phyloP scores from a whole-genome alignment of 2,888 invertebrate genomes.

The Plagodis pulveraria region DNA sequence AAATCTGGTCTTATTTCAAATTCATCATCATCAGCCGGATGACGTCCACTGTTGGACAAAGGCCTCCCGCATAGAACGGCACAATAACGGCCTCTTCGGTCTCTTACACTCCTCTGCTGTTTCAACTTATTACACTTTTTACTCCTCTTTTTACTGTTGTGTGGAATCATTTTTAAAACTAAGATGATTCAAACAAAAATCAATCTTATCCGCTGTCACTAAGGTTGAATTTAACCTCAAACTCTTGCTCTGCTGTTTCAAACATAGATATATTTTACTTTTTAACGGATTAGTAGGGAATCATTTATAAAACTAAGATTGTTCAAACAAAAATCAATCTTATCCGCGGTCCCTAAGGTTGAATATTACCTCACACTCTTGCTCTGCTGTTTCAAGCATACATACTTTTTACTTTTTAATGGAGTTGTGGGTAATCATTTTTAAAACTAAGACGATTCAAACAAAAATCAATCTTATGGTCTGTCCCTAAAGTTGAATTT shows the following conservation, averaged over 20 bases:
- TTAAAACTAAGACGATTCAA: not conserved
- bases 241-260: no score
- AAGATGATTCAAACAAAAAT: not conserved
- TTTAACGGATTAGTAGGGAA: slow-evolving; percentile 51
- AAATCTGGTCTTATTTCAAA: no score
- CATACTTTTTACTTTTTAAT: slow-evolving; percentile 87
- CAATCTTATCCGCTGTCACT: slow-evolving; percentile 86
- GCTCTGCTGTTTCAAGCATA: slow-evolving; percentile 86
- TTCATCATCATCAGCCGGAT: no score
- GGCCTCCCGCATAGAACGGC: no score
- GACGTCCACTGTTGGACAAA: no score
- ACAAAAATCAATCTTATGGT: slow-evolving; percentile 77
- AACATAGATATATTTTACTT: slow-evolving; percentile 43
- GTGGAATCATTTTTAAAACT: not conserved
- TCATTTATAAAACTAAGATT: not conserved
- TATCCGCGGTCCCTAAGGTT: no score
- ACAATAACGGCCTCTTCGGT: no score
- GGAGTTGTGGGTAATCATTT: slow-evolving; percentile 68
- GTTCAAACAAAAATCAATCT: no score
- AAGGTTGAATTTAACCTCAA: no score
- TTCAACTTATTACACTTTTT: slow-evolving; percentile 88
- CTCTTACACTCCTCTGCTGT: slow-evolving; percentile 90
- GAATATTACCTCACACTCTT: no score
- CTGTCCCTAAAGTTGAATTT: slow-evolving; percentile 90
- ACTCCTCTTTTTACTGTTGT: slow-evolving; percentile 79